phyloP scores from a whole-genome alignment of 2,113 vertebrate genomes.

The Vulpes lagopus region DNA sequence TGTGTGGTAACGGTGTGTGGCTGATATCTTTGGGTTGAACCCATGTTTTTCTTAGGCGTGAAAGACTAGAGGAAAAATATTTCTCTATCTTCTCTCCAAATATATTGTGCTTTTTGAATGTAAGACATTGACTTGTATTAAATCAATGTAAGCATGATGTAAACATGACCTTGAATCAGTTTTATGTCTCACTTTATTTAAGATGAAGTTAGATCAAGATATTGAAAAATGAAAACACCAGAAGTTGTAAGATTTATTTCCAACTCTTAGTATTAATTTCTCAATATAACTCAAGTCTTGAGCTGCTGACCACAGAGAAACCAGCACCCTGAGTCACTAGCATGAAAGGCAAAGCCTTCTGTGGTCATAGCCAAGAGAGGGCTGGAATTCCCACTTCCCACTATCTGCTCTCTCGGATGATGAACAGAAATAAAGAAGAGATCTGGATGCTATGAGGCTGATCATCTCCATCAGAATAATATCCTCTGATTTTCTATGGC shows the following conservation, averaged over 20 bases:
- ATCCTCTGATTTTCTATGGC: background rate
- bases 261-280: background rate
- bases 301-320: background rate
- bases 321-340: fast-evolving
- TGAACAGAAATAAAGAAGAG: fast-evolving
- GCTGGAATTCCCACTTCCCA: fast-evolving
- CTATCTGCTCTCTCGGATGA: background rate
- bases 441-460: fast-evolving
- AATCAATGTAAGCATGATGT: background rate
- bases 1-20: fast-evolving
- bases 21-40: background rate
- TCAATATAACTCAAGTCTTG: background rate
- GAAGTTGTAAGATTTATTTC: background rate
- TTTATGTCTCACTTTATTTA: background rate
- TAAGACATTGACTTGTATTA: background rate
- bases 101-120: background rate
- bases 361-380: too few species aligned
- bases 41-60: background rate
- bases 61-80: background rate
- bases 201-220: background rate
- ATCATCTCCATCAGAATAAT: background rate
- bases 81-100: background rate
- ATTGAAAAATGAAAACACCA: background rate
- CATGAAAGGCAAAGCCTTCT: background rate
- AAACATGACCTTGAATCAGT: background rate